Evolutionary conservation across 2,797 vertebrate species (phyloP).

Genomic region (Tinamus major): DNA sequence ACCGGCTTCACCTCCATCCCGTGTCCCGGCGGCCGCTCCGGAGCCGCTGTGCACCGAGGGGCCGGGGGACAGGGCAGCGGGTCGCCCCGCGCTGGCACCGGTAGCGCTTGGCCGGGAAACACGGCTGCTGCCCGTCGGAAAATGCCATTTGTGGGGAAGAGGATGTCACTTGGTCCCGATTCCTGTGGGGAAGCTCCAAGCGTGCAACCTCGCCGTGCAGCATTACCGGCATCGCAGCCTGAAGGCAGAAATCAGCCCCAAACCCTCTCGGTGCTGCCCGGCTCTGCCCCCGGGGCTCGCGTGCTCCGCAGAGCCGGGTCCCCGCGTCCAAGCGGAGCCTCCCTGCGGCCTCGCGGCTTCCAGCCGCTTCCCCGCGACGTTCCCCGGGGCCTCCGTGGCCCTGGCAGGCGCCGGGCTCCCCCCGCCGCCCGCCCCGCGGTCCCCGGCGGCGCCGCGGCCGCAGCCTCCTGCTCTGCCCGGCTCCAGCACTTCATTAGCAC

Average conservation of each 20-base stretch:
- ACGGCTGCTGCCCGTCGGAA: too few species aligned
- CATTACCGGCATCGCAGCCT: rapidly evolving
- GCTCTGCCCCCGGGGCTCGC: not conserved
- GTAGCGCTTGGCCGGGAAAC: too few species aligned
- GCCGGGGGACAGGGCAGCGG: too few species aligned
- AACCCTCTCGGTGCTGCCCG: rapidly evolving
- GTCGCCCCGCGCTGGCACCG: too few species aligned
- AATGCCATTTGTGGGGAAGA: too few species aligned
- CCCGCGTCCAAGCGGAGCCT: not conserved
- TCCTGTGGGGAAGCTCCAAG: too few species aligned
- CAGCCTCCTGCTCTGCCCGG: slow-evolving; percentile 49
- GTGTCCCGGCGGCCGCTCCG: too few species aligned
- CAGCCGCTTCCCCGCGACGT: rapidly evolving
- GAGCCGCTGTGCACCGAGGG: too few species aligned
- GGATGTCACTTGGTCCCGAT: not conserved
- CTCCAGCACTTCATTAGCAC: slow-evolving; percentile 89
- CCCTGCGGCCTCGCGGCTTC: not conserved
- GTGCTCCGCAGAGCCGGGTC: rapidly evolving
- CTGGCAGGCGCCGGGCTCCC: not conserved
- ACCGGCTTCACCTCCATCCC: too few species aligned
- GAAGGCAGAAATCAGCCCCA: not conserved
- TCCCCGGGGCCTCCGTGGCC: not conserved
- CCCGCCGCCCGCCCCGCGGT: not conserved
- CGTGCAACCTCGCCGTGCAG: not conserved
- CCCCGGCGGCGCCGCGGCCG: slow-evolving; percentile 22